A percentile compares a stretch with the other conserved stretches of the same genome.
These are phyloP conservation scores for Listronotus bonariensis DNA, from an alignment of 1,140 invertebrate genomes.

Conservation along the genomic window DNA sequence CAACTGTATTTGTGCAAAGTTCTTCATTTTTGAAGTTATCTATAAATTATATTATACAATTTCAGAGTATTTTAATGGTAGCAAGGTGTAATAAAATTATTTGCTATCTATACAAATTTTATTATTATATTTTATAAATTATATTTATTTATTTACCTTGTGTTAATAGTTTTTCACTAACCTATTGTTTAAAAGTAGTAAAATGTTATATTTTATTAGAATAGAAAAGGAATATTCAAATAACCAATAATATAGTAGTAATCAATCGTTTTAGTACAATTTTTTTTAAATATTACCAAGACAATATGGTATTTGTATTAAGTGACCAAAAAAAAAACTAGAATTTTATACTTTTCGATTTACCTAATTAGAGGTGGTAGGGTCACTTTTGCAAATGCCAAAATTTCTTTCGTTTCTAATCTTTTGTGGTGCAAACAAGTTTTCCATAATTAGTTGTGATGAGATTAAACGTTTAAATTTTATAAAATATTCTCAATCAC, in stretches of 20 bases:
- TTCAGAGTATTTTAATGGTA: no score
- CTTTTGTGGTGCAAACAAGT: slow-evolving; percentile 17
- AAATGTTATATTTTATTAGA: slow-evolving; percentile 28
- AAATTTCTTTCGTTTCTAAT: slow-evolving; percentile 3
- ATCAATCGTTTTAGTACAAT: slow-evolving; percentile 42
- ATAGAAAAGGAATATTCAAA: slow-evolving; percentile 36
- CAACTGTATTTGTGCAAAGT: slow-evolving; percentile 8
- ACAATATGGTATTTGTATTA: slow-evolving; percentile 47
- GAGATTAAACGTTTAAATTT: slow-evolving; percentile 30
- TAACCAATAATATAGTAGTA: slow-evolving; percentile 38
- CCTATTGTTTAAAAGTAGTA: slow-evolving; percentile 23
- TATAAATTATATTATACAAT: not conserved
- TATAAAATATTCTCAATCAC: slow-evolving; percentile 27
- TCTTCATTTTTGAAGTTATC: slow-evolving; percentile 11
- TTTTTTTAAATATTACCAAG: slow-evolving; percentile 41
- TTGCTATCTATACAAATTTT: slow-evolving; percentile 20
- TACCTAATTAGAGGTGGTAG: slow-evolving; percentile 15
- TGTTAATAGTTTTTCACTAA: slow-evolving; percentile 36
- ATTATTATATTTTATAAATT: slow-evolving; percentile 36
- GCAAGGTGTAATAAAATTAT: slow-evolving; percentile 2
- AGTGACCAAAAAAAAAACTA: slow-evolving; percentile 39
- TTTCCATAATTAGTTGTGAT: slow-evolving; percentile 30
- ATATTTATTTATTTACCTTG: slow-evolving; percentile 41
- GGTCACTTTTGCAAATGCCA: slow-evolving; percentile 42
- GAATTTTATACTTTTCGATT: slow-evolving; percentile 41